phyloP scores from a whole-genome alignment of 2,888 invertebrate genomes.

The Aporophyla nigra region DNA sequence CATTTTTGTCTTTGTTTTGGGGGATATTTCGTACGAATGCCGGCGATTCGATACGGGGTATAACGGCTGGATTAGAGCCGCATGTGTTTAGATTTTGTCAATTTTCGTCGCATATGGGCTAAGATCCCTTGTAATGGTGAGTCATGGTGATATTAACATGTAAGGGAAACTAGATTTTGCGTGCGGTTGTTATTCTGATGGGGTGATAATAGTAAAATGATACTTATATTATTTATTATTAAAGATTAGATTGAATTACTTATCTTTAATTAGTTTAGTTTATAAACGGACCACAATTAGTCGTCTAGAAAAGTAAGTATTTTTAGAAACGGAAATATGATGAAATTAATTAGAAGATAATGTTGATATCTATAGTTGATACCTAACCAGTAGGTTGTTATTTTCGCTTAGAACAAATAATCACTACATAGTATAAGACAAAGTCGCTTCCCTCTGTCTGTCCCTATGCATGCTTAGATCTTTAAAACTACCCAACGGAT shows the following conservation, averaged over 20 bases:
- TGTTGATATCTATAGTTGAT: too few species aligned
- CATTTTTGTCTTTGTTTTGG: conserved; percentile 51
- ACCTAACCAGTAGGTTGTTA: neutral
- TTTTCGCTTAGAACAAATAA: neutral
- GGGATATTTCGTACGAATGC: conserved; percentile 61
- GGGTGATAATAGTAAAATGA: neutral
- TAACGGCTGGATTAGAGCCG: conserved; percentile 73
- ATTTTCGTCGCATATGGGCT: conserved; percentile 71
- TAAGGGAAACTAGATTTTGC: conserved; percentile 40
- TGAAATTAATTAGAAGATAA: neutral
- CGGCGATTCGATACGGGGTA: conserved; percentile 76
- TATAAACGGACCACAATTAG: neutral
- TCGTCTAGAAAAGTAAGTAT: too few species aligned
- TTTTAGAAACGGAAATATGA: neutral
- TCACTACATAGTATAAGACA: too few species aligned
- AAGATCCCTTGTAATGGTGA: conserved; percentile 55
- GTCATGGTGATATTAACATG: conserved; percentile 47
- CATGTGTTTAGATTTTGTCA: conserved; percentile 78
- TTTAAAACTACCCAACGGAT: too few species aligned
- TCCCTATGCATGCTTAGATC: too few species aligned
- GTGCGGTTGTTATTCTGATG: conserved; percentile 20
- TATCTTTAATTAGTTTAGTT: neutral
- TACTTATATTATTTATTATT: neutral
- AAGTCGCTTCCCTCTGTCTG: too few species aligned
- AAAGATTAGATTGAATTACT: neutral